phyloP scores from a whole-genome alignment of 2,888 invertebrate genomes.

The Spodoptera littoralis region DNA sequence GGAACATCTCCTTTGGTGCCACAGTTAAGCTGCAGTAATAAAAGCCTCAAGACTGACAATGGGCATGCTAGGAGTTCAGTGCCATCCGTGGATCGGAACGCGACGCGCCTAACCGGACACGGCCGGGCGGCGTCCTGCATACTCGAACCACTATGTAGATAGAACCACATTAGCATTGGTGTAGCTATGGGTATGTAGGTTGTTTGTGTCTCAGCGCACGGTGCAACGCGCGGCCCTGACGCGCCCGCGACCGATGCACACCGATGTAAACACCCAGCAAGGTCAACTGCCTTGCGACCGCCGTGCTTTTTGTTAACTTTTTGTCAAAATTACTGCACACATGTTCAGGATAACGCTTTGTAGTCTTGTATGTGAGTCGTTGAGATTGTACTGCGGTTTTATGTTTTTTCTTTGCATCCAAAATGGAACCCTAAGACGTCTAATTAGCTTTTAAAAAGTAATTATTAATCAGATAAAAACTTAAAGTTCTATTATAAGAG shows the following conservation, averaged over 20 bases:
- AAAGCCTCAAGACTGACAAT: slow-evolving; percentile 40
- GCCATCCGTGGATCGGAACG: slow-evolving; percentile 73
- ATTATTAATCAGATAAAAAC: too few relatives aligned
- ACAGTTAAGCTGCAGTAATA: slow-evolving; percentile 14
- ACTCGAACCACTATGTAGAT: slow-evolving; percentile 78
- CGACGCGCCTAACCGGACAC: slow-evolving; percentile 81
- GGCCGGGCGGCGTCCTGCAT: slow-evolving; percentile 79
- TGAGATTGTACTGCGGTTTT: slow-evolving; percentile 28
- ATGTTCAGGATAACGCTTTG: slow-evolving; percentile 46
- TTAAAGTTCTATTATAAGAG: too few relatives aligned
- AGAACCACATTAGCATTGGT: slow-evolving; percentile 65
- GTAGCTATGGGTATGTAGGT: slow-evolving; percentile 76
- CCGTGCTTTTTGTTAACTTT: slow-evolving; percentile 65
- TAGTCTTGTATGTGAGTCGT: slow-evolving; percentile 28
- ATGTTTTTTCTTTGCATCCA: not conserved
- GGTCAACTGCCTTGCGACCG: slow-evolving; percentile 80
- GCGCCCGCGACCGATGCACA: slow-evolving; percentile 78
- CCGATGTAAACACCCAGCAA: slow-evolving; percentile 83
- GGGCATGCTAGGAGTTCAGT: slow-evolving; percentile 71
- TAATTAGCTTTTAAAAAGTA: too few relatives aligned
- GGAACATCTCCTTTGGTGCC: not conserved
- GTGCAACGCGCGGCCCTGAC: slow-evolving; percentile 84
- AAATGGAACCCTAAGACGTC: slow-evolving; percentile 9
- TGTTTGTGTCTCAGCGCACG: slow-evolving; percentile 79
- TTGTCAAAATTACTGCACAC: slow-evolving; percentile 57